phyloP scores from a whole-genome alignment of 2,113 vertebrate genomes.

The Microtus oregoni region DNA sequence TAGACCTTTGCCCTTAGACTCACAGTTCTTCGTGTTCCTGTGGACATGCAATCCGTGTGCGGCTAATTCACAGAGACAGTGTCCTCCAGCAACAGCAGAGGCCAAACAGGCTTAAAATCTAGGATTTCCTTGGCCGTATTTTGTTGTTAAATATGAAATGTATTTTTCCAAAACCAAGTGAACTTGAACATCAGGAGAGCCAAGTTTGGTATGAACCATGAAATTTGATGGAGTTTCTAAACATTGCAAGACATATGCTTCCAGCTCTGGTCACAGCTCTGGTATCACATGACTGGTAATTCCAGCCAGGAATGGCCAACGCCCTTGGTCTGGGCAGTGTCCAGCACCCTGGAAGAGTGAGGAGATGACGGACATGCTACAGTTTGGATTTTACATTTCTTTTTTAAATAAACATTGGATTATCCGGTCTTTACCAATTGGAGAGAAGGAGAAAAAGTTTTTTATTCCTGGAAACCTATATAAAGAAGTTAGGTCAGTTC shows the following conservation, averaged over 20 bases:
- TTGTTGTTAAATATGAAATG: conserved; percentile 67
- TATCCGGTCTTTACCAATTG: conserved; percentile 3
- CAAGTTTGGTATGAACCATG: conserved; percentile 70
- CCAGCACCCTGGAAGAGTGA: conserved; percentile 23
- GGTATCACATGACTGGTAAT: conserved; percentile 61
- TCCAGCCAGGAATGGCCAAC: conserved; percentile 50
- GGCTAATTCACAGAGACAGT: conserved; percentile 41
- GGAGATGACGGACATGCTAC: neutral
- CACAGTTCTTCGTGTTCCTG: conserved; percentile 35
- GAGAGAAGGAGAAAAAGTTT: neutral
- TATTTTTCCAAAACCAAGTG: conserved; percentile 77
- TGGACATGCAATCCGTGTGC: conserved; percentile 35
- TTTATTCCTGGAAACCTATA: conserved; percentile 49
- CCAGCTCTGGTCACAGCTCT: conserved; percentile 66
- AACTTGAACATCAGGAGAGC: conserved; percentile 71
- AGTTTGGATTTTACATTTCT: conserved; percentile 27
- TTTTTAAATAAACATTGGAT: conserved; percentile 32
- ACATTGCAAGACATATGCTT: conserved; percentile 47
- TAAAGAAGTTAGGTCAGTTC: neutral
- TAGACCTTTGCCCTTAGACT: conserved; percentile 15
- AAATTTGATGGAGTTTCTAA: conserved; percentile 77
- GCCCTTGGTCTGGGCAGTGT: conserved; percentile 14
- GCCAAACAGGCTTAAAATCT: conserved; percentile 48
- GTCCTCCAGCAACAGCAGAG: conserved; percentile 25
- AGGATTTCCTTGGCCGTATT: conserved; percentile 30